Percentiles rank a stretch among this genome's conserved stretches.
phyloP scores from a whole-genome alignment of 1,140 invertebrate genomes.

The Orchesella cincta region DNA sequence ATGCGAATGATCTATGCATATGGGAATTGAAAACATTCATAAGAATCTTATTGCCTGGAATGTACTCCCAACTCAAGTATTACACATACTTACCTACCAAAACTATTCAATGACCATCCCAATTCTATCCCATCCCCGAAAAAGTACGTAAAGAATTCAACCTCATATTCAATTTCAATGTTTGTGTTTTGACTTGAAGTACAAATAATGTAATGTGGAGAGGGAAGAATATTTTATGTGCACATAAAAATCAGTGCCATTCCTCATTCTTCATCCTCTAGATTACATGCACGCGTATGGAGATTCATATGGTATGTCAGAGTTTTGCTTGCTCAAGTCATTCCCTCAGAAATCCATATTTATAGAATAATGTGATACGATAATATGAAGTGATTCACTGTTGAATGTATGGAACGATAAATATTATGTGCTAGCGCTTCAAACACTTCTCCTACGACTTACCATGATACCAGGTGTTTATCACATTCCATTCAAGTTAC shows the following conservation, averaged over 20 bases:
- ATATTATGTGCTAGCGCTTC: no score
- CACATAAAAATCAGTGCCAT: no score
- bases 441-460: no score
- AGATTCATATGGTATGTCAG: no score
- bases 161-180: neutral
- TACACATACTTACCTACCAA: neutral
- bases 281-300: no score
- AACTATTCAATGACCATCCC: neutral
- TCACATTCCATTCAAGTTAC: constrained; percentile 8
- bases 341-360: neutral
- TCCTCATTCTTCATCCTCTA: no score
- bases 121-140: no score
- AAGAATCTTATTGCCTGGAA: neutral
- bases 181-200: no score
- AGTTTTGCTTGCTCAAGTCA: no score
- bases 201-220: no score
- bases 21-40: neutral
- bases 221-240: neutral
- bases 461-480: constrained; percentile 11
- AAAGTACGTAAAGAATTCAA: neutral
- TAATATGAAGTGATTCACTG: no score
- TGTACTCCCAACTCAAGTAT: neutral
- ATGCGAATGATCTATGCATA: constrained; percentile 5
- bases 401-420: no score
- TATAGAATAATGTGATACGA: neutral